Evolutionary conservation across 2,797 vertebrate genomes (phyloP).

Genomic region (Coranthus polyacanthus): DNA sequence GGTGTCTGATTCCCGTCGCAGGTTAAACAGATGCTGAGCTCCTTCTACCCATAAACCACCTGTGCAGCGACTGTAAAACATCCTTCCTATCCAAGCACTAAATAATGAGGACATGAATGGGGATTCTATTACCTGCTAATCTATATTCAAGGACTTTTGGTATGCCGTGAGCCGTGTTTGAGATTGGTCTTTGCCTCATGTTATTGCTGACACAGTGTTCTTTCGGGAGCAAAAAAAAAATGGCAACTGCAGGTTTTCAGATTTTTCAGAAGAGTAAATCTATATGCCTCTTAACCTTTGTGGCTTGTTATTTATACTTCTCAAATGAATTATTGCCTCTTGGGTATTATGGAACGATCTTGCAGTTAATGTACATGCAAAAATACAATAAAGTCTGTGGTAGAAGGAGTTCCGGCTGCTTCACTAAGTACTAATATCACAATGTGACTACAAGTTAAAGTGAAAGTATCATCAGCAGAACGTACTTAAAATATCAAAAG

Average conservation of each 20-base stretch:
- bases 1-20: conserved; percentile 56
- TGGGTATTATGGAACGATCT: no score
- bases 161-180: conserved; percentile 12
- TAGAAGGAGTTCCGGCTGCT: neutral
- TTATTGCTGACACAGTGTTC: conserved; percentile 20
- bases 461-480: no score
- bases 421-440: no score
- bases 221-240: conserved; percentile 12
- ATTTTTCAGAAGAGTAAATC: conserved; percentile 13
- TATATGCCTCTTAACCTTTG: neutral
- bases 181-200: neutral
- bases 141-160: conserved; percentile 64
- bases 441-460: no score
- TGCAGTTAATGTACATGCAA: neutral
- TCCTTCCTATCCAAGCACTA: conserved; percentile 46
- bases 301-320: neutral
- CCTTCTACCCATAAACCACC: conserved; percentile 69
- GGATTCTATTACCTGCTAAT: conserved; percentile 69
- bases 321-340: neutral
- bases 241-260: conserved; percentile 4
- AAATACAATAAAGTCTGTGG: neutral
- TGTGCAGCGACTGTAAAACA: conserved; percentile 66
- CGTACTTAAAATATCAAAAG: no score
- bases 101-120: conserved; percentile 69
- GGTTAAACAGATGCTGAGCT: conserved; percentile 73